Percentiles rank a stretch among this genome's conserved stretches.
Evolutionary conservation across 1,140 invertebrate species (phyloP).

Genomic region (Drosophila asahinai): DNA sequence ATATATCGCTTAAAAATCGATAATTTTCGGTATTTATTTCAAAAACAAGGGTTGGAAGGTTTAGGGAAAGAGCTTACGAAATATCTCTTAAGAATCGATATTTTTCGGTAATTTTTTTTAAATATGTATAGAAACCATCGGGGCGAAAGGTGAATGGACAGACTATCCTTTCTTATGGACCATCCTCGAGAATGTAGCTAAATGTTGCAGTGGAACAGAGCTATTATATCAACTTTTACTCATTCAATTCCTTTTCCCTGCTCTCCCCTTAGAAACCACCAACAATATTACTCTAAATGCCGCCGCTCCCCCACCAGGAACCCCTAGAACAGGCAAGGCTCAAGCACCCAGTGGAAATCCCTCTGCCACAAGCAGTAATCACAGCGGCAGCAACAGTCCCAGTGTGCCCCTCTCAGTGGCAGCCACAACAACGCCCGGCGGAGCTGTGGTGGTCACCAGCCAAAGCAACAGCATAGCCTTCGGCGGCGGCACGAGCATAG

Average conservation of each 20-base stretch:
- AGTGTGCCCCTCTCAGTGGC: slow-evolving; percentile 23
- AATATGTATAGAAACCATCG: too few relatives aligned
- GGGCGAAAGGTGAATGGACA: too few relatives aligned
- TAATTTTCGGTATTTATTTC: too few relatives aligned
- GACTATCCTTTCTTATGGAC: too few relatives aligned
- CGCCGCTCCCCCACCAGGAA: slow-evolving; percentile 9
- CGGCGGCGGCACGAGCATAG: slow-evolving; percentile 35
- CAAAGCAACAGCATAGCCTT: slow-evolving; percentile 27
- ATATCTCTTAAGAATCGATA: too few relatives aligned
- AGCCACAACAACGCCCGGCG: slow-evolving; percentile 32
- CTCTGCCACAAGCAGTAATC: slow-evolving; percentile 28
- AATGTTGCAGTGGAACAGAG: too few relatives aligned
- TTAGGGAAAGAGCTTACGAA: too few relatives aligned
- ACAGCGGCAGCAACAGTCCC: slow-evolving; percentile 34
- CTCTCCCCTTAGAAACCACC: slow-evolving; percentile 41
- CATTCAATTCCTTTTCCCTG: not conserved
- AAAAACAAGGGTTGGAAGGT: too few relatives aligned
- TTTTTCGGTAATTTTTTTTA: too few relatives aligned
- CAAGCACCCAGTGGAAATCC: slow-evolving; percentile 31
- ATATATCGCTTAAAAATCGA: too few relatives aligned
- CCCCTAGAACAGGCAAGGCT: slow-evolving; percentile 43
- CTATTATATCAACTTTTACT: not conserved
- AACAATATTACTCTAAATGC: slow-evolving; percentile 27
- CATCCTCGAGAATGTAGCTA: too few relatives aligned
- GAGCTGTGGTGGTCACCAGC: slow-evolving; percentile 30